A percentile compares a stretch with the other conserved stretches of the same genome.
These are phyloP conservation scores for Diorhabda carinulata DNA, from an alignment of 1,140 invertebrate species.

Conservation along the genomic window DNA sequence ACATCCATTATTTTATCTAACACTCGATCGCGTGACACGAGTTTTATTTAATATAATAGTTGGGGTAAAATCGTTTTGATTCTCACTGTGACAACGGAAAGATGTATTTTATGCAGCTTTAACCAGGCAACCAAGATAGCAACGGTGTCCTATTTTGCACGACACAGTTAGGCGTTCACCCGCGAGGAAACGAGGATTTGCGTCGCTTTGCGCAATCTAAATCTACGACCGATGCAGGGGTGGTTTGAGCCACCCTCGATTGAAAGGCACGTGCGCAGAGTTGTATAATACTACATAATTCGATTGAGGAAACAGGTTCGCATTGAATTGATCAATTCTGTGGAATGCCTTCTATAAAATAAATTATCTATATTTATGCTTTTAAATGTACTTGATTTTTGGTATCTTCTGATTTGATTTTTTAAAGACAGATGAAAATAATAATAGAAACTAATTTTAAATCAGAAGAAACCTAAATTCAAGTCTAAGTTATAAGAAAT, in stretches of 20 bases:
- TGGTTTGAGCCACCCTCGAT: slow-evolving; percentile 3
- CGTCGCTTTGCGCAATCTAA: slow-evolving; percentile 6
- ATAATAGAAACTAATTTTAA: background rate
- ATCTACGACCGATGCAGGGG: slow-evolving; percentile 12
- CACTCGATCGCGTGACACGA: background rate
- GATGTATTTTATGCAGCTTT: slow-evolving; percentile 15
- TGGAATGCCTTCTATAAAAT: background rate
- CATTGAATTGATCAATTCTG: background rate
- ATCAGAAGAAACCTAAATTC: background rate
- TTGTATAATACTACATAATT: background rate
- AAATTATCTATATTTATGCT: background rate
- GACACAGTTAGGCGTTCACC: slow-evolving; percentile 31
- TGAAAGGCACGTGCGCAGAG: slow-evolving; percentile 9
- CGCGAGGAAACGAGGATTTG: slow-evolving; percentile 20
- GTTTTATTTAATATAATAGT: background rate
- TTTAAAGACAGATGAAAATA: background rate
- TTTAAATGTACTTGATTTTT: background rate
- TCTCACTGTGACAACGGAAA: background rate
- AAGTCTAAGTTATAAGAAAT: too few relatives aligned
- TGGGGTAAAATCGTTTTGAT: too few relatives aligned
- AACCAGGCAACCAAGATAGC: slow-evolving; percentile 30
- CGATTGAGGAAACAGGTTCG: background rate
- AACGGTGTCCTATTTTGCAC: slow-evolving; percentile 30
- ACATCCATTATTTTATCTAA: background rate
- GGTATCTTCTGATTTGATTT: background rate